These are phyloP conservation scores for Hydrolagus affinis DNA, from an alignment of 2,113 vertebrate species.

Conservation along the genomic window DNA sequence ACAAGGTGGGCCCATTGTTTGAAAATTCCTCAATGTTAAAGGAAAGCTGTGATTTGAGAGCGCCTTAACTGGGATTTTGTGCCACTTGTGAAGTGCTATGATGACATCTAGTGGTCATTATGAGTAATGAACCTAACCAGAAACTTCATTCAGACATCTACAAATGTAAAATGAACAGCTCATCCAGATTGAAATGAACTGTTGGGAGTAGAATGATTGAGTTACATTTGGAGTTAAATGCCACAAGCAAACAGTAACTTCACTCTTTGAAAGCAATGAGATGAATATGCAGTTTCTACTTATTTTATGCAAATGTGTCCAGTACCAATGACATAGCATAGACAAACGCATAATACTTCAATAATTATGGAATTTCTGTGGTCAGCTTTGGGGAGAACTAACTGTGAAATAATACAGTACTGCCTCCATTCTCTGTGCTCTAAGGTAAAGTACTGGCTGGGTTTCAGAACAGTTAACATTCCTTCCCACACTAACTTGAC, in stretches of 20 bases:
- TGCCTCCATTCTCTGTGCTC: no score
- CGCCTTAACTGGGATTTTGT: background rate
- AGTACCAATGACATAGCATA: background rate
- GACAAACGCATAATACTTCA: background rate
- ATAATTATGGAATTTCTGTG: no score
- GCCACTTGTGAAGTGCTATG: background rate
- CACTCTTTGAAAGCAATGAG: no score
- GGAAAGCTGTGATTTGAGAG: no score
- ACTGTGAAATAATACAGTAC: no score
- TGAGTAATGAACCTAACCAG: background rate
- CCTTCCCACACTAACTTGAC: no score
- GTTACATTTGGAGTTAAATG: background rate
- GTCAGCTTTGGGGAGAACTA: no score
- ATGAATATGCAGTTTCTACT: no score
- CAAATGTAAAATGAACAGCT: background rate
- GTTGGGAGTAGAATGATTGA: background rate
- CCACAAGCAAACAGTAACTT: background rate
- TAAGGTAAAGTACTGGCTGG: no score
- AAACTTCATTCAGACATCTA: background rate
- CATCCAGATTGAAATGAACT: background rate
- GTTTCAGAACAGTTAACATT: no score
- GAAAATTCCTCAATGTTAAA: background rate
- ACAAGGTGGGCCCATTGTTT: no score
- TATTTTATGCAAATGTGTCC: background rate
- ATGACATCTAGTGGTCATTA: constrained; percentile 26